Percentiles rank a stretch among this genome's conserved stretches.
Conservation (phyloP, 2,888 invertebrate species). For the Caenorhabditis panamensis region DNA sequence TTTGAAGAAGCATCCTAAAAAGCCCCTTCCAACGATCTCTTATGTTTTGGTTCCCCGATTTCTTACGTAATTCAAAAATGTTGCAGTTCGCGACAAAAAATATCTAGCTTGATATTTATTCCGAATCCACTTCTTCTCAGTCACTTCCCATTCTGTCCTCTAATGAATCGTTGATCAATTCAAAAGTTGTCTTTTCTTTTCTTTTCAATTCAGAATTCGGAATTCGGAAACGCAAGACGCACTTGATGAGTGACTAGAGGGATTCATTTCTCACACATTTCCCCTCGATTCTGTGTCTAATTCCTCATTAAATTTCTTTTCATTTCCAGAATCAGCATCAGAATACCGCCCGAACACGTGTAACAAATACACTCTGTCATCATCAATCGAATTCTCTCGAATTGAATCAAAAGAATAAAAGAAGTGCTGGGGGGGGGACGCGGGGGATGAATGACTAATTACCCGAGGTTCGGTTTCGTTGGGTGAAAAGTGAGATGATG, state of each 20-base stretch:
- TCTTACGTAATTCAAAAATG: background rate
- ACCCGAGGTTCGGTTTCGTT: slow-evolving; percentile 22
- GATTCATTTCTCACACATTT: background rate
- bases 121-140: background rate
- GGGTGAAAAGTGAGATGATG: slow-evolving; percentile 19
- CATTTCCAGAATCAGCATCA: background rate
- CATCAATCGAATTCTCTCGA: slow-evolving; percentile 15
- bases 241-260: slow-evolving; percentile 20
- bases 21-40: too few relatives aligned
- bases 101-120: slow-evolving; percentile 18
- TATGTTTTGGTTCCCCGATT: too few relatives aligned
- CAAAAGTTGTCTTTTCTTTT: slow-evolving; percentile 15
- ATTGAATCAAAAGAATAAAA: slow-evolving; percentile 17
- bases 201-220: slow-evolving; percentile 26
- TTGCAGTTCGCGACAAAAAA: background rate
- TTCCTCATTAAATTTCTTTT: background rate
- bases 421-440: background rate
- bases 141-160: background rate
- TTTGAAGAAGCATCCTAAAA: too few relatives aligned
- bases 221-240: too few relatives aligned
- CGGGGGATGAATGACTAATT: slow-evolving; percentile 49
- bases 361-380: slow-evolving; percentile 14
- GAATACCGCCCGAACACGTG: background rate
- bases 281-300: background rate
- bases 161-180: slow-evolving; percentile 31